Evolutionary conservation across 2,797 vertebrate species (phyloP).

Genomic region (Alcedo quadribrachys): DNA sequence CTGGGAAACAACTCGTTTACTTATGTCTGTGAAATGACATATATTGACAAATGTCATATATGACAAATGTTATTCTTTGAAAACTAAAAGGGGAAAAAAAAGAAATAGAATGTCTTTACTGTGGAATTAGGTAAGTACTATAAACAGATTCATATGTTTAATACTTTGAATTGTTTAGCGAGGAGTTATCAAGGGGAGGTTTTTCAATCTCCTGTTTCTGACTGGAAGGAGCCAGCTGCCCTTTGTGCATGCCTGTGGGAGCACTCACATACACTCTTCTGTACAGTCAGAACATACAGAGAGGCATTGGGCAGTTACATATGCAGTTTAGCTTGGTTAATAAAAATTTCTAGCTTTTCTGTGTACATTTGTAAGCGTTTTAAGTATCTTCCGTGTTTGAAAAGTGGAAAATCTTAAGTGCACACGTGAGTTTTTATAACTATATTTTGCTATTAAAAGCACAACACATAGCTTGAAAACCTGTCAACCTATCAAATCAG

Average conservation of each 20-base stretch:
- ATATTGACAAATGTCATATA: too few species aligned
- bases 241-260: neutral
- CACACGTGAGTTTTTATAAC: neutral
- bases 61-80: neutral
- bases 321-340: neutral
- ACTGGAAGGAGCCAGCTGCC: neutral
- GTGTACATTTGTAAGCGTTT: accelerated
- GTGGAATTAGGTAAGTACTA: neutral
- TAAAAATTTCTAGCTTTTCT: neutral
- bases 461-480: neutral
- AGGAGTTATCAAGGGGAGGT: neutral
- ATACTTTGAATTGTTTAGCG: neutral
- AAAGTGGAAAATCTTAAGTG: neutral
- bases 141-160: neutral
- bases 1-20: neutral
- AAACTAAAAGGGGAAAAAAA: neutral
- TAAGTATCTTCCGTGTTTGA: neutral
- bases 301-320: neutral
- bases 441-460: neutral
- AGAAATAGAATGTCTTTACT: neutral
- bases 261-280: neutral
- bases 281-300: neutral
- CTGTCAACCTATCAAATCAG: neutral
- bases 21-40: neutral
- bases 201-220: neutral